Conservation (phyloP, 2,113 vertebrate genomes). For the Chlorocebus sabaeus region DNA sequence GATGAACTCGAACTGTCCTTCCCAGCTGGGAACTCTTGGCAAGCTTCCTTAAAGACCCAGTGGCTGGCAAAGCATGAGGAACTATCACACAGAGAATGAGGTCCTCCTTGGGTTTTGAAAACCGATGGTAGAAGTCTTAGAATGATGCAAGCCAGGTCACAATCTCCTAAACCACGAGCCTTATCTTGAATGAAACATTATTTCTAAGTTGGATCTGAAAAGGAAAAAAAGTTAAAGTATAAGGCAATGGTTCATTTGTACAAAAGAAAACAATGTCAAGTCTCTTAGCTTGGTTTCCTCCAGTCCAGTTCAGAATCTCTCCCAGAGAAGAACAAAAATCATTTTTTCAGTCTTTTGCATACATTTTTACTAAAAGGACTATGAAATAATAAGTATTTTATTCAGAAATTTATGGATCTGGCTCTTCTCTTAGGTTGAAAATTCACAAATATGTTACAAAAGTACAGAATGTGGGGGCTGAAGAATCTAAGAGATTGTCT, state of each 20-base stretch:
- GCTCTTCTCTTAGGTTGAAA: neutral
- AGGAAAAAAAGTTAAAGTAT: slow-evolving; percentile 22
- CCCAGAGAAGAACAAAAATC: neutral
- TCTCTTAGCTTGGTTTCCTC: neutral
- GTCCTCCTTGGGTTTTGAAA: slow-evolving; percentile 74
- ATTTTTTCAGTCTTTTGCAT: neutral
- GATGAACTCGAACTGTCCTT: slow-evolving; percentile 78
- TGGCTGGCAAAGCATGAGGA: slow-evolving; percentile 73
- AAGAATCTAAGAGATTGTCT: neutral
- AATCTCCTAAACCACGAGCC: slow-evolving; percentile 68
- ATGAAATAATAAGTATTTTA: neutral
- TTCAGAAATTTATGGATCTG: neutral
- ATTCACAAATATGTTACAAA: neutral
- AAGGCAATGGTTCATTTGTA: slow-evolving; percentile 25
- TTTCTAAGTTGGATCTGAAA: slow-evolving; percentile 47
- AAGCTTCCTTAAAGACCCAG: slow-evolving; percentile 70
- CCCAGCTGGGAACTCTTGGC: slow-evolving; percentile 73
- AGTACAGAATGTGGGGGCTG: neutral
- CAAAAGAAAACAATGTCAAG: neutral
- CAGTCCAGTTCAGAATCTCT: neutral
- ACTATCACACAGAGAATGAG: slow-evolving; percentile 73
- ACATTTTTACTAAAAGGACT: neutral
- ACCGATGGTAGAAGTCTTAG: slow-evolving; percentile 72
- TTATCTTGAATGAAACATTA: neutral
- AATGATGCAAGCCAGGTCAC: slow-evolving; percentile 63